Base-by-base conservation (phyloP, 2,888 invertebrate genomes). In the Trichogramma evanescens region DNA sequence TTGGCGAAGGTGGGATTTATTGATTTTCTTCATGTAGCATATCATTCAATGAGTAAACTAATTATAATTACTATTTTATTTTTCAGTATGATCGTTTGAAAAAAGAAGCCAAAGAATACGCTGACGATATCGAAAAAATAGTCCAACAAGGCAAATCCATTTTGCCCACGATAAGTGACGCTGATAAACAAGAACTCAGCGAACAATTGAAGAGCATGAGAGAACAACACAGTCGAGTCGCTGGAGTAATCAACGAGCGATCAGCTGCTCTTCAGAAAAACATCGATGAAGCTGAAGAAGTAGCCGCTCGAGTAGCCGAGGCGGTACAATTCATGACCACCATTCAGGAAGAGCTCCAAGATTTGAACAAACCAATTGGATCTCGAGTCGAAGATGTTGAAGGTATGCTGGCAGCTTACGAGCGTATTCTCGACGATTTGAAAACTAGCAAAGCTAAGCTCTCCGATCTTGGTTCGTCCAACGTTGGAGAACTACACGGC, bases 361-460 rank as follows among this genome's bases (percentile, higher is more conserved):
- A 89, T 61, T 79, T 95, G 2, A 91, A 89, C 71, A 89, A 89
- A 76, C 94, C 95, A 0, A 86, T 95, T 45, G 95, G 95, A 8
- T 88, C 88, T 57, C 88, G 88, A 71, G 89, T 91, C 2, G 91
- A 94, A 72, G 95, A 95, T 75, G 94, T 95, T 0, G 89, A 93
- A 74, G 86, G 88, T n/a, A 83, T 93, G 67, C 81, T 92, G 40
- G 83, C 84, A 45, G 84, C 88, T 1, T 92, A 92, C 70, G 91
- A 92, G 79, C 84, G 85, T 67, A 88, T 93, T 54, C 78, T 92
- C 26, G 83, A 83, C 60, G 89, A 92, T 66, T 79, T 93, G 0
- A 92, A 90, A 76, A 84, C 85, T 55, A 89, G 89, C 74, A 90
- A 89, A 71, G 80, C 84, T 1, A 90, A 89, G 81, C 81, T 91